These are phyloP conservation scores for Dusona sp. DNA, from an alignment of 2,888 invertebrate species.

Conservation along the genomic window DNA sequence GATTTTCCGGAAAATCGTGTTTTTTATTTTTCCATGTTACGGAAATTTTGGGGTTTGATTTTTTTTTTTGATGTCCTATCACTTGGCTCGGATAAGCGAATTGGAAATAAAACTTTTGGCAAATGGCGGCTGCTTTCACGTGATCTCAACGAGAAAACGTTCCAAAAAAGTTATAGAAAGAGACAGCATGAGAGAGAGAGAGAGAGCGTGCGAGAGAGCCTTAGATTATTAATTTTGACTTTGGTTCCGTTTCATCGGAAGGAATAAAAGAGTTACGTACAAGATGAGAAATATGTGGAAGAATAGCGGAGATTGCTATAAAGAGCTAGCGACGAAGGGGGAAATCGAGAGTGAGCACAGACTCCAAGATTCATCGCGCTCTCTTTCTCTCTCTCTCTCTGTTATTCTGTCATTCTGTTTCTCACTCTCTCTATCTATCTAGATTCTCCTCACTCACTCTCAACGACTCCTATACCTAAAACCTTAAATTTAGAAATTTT, in stretches of 20 bases:
- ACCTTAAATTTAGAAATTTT: constrained; percentile 81
- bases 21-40: background rate
- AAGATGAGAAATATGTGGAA: constrained; percentile 40
- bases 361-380: constrained; percentile 62
- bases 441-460: constrained; percentile 67
- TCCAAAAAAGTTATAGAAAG: background rate
- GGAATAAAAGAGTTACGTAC: constrained; percentile 47
- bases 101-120: constrained; percentile 5
- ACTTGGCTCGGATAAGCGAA: background rate
- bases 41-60: background rate
- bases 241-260: constrained; percentile 31
- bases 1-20: background rate
- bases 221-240: constrained; percentile 27
- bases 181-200: background rate
- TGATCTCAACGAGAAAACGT: constrained; percentile 8
- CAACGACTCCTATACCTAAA: constrained; percentile 72
- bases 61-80: constrained; percentile 7
- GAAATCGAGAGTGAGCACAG: constrained; percentile 13
- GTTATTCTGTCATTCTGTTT: constrained; percentile 29
- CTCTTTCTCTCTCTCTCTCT: constrained; percentile 66
- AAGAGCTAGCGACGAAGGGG: constrained; percentile 41
- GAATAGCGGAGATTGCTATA: constrained; percentile 56
- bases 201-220: too few relatives aligned
- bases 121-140: constrained; percentile 22
- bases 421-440: constrained; percentile 58